phyloP scores from a whole-genome alignment of 2,797 vertebrate species.

The Onychomys torridus region DNA sequence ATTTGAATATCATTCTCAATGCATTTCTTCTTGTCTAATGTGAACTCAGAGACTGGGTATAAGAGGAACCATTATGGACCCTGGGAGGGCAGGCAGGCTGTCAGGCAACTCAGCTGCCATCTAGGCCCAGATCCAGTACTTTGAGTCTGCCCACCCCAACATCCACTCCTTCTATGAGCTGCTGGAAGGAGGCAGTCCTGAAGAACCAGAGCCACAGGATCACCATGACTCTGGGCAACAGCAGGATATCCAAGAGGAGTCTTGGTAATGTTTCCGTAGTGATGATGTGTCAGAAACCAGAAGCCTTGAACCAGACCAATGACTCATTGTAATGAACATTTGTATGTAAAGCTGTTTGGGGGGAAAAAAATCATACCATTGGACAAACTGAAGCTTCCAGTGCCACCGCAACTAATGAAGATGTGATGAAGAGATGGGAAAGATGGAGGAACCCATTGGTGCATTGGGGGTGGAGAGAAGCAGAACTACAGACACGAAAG shows the following conservation, averaged over 20 bases:
- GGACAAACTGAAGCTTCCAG: not conserved
- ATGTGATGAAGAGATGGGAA: not conserved
- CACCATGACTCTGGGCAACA: not conserved
- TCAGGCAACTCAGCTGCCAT: not conserved
- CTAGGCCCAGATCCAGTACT: not conserved
- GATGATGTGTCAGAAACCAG: not conserved
- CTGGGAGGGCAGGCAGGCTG: not conserved
- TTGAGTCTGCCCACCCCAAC: not conserved
- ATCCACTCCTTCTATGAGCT: not conserved
- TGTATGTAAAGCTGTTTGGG: not conserved
- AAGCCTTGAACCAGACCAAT: not conserved
- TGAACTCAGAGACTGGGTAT: not conserved
- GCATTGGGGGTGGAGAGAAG: rapidly evolving
- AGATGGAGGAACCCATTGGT: not conserved
- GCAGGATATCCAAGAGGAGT: not conserved
- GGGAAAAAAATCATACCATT: not conserved
- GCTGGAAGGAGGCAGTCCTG: not conserved
- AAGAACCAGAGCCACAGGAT: not conserved
- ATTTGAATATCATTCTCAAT: slow-evolving; percentile 20
- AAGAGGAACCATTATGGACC: not conserved
- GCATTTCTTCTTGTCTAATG: slow-evolving; percentile 28
- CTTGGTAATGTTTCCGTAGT: not conserved
- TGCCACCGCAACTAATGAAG: not conserved
- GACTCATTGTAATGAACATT: not conserved
- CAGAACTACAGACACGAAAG: not conserved